These are phyloP conservation scores for Aplochiton taeniatus DNA, from an alignment of 2,797 vertebrate species.

Conservation along the genomic window DNA sequence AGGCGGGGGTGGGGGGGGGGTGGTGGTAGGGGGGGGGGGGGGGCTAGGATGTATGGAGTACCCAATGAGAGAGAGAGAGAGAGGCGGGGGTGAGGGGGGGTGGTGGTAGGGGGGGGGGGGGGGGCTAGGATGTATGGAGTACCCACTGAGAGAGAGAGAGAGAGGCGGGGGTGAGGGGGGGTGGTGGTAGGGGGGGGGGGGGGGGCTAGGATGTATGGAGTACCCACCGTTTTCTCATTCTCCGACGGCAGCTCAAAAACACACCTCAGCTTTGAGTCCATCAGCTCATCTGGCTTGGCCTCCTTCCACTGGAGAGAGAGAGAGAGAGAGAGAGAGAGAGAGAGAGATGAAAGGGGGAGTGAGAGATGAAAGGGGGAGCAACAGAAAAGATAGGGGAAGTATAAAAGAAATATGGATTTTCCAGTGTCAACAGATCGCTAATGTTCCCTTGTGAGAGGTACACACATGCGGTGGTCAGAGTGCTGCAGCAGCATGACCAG, in stretches of 20 bases:
- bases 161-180: neutral
- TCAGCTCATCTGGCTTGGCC: conserved; percentile 95
- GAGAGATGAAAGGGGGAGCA: conserved; percentile 1
- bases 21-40: neutral
- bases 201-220: neutral
- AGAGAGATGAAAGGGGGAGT: neutral
- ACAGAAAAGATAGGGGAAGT: too few species aligned
- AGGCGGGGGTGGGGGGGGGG: neutral
- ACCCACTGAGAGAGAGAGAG: conserved; percentile 60
- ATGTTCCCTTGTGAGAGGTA: too few species aligned
- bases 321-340: neutral
- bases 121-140: neutral
- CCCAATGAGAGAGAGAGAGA: too few species aligned
- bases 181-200: neutral
- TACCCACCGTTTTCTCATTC: conserved; percentile 92
- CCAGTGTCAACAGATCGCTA: too few species aligned
- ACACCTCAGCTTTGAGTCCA: conserved; percentile 99
- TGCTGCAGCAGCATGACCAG: too few species aligned
- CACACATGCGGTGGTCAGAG: too few species aligned
- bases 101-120: neutral
- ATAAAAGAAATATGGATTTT: too few species aligned
- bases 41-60: too few species aligned
- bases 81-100: neutral
- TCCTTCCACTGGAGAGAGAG: conserved; percentile 90
- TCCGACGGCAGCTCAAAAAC: conserved; percentile 95